Evolutionary conservation across 2,888 invertebrate species (phyloP).

Genomic region (Petrophora chlorosata): DNA sequence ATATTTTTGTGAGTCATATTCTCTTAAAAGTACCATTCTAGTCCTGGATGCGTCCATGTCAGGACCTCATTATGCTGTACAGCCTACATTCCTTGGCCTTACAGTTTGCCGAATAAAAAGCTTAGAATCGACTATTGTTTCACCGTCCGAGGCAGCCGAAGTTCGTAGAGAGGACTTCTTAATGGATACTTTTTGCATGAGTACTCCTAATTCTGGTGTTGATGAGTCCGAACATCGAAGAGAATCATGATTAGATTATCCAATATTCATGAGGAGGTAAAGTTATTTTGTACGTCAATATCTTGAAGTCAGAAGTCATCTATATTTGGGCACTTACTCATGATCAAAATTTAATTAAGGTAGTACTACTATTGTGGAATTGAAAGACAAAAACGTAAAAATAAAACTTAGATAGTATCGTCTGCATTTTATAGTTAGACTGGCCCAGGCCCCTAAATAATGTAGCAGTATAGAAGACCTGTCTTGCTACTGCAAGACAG

Average conservation of each 20-base stretch:
- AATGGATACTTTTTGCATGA: conserved; percentile 31
- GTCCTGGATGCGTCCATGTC: conserved; percentile 27
- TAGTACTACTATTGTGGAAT: too few relatives aligned
- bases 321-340: too few relatives aligned
- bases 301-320: too few relatives aligned
- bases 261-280: conserved; percentile 12
- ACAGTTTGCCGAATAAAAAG: conserved; percentile 70
- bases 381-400: too few relatives aligned
- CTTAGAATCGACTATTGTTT: conserved; percentile 68
- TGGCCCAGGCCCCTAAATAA: too few relatives aligned
- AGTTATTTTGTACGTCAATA: neutral
- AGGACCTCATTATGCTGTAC: conserved; percentile 76
- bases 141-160: conserved; percentile 30
- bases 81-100: conserved; percentile 75
- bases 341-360: too few relatives aligned
- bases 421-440: too few relatives aligned
- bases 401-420: too few relatives aligned
- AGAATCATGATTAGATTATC: conserved; percentile 20
- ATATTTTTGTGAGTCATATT: too few relatives aligned
- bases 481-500: too few relatives aligned
- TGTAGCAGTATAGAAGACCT: too few relatives aligned
- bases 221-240: conserved; percentile 15
- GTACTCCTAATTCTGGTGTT: conserved; percentile 31
- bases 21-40: too few relatives aligned
- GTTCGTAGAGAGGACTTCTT: conserved; percentile 38